Conservation (phyloP, 2,888 invertebrate species). For the Mythimna lalbum region DNA sequence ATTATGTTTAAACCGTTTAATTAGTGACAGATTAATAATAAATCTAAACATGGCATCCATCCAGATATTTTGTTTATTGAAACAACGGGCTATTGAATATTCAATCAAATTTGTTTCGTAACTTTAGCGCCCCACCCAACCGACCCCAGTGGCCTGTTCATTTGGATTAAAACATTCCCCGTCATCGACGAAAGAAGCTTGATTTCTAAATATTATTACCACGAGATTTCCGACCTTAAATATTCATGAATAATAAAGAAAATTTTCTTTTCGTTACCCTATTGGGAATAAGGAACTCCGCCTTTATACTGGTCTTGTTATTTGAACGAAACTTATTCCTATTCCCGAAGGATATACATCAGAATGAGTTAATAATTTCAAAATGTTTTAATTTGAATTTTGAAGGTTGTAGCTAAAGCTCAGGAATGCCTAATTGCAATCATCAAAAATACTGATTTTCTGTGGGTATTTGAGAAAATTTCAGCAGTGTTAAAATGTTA, state of each 20-base stretch:
- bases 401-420: conserved; percentile 22
- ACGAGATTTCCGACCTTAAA: conserved; percentile 61
- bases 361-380: conserved; percentile 65
- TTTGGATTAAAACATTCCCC: conserved; percentile 49
- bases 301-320: conserved; percentile 71
- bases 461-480: neutral
- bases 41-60: conserved; percentile 33
- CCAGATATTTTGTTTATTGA: conserved; percentile 38
- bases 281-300: conserved; percentile 65
- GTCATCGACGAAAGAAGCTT: conserved; percentile 55
- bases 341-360: conserved; percentile 64
- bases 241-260: conserved; percentile 69
- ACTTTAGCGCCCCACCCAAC: conserved; percentile 30
- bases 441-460: conserved; percentile 2
- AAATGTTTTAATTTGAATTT: conserved; percentile 47
- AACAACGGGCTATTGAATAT: conserved; percentile 44
- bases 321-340: conserved; percentile 74
- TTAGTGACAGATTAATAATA: conserved; percentile 22
- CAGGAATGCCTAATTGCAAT: conserved; percentile 28
- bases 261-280: conserved; percentile 60
- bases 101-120: conserved; percentile 51
- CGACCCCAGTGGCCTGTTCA: conserved; percentile 25
- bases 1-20: neutral
- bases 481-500: neutral
- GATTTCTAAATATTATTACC: conserved; percentile 62